Conservation (phyloP, 92 coral and sea anemone genomes). For the Siderastrea siderea region DNA sequence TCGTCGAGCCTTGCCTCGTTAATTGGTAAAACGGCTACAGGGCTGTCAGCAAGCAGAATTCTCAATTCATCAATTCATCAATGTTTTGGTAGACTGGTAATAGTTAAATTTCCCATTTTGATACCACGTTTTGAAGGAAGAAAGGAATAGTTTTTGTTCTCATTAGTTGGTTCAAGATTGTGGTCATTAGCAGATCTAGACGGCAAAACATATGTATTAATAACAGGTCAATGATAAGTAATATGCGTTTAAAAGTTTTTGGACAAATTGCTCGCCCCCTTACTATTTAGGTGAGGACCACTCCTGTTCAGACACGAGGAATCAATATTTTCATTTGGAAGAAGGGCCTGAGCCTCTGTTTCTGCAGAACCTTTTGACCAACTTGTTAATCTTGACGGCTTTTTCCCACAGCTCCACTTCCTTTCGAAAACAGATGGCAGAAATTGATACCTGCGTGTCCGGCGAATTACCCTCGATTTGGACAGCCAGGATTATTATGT, state of each 20-base stretch:
- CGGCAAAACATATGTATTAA: neutral
- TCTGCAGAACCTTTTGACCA: too few species aligned
- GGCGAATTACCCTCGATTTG: slow-evolving; percentile 18
- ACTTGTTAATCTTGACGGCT: too few species aligned
- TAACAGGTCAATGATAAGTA: neutral
- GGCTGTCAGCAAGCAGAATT: neutral
- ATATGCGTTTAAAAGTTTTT: neutral
- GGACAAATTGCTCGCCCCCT: neutral
- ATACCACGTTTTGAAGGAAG: neutral
- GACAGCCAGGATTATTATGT: neutral
- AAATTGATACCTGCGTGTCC: neutral
- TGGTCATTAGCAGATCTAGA: too few species aligned
- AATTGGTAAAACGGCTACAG: neutral
- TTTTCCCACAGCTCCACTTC: too few species aligned
- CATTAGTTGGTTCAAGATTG: too few species aligned
- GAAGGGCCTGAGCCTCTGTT: too few species aligned
- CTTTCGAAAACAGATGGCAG: neutral
- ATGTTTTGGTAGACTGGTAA: neutral
- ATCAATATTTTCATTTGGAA: too few species aligned
- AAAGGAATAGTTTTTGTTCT: neutral
- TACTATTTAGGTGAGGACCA: neutral
- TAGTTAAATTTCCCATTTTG: neutral
- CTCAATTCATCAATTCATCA: neutral
- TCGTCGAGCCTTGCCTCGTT: neutral
- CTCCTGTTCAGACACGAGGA: neutral